phyloP scores from a whole-genome alignment of 2,797 vertebrate genomes.

The Galaxias olidus region DNA sequence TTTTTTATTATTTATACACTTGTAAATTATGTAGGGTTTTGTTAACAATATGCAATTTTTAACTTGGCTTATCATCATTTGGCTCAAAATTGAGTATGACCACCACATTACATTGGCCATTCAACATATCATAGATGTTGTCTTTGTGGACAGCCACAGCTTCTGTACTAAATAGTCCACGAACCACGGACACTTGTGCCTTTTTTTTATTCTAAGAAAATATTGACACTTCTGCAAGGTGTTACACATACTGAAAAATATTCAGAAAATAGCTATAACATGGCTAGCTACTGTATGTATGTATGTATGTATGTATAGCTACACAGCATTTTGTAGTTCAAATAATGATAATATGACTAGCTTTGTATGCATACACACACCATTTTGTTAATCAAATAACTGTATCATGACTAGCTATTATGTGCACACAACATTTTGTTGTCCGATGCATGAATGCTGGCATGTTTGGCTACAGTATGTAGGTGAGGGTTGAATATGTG shows the following conservation, averaged over 20 bases:
- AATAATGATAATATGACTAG: no score
- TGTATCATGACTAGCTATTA: no score
- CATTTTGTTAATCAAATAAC: no score
- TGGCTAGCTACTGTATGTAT: no score
- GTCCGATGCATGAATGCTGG: no score
- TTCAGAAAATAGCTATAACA: no score
- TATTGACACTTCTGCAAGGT: background rate
- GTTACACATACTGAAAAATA: no score
- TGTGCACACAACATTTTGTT: no score
- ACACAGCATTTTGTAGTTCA: no score
- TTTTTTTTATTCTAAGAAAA: constrained; percentile 48
- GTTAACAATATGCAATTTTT: constrained; percentile 22
- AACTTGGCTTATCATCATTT: constrained; percentile 23
- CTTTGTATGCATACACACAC: no score
- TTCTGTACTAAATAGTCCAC: constrained; percentile 63
- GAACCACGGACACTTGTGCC: constrained; percentile 73
- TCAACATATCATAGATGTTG: constrained; percentile 52
- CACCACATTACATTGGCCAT: constrained; percentile 41
- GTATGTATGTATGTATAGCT: no score
- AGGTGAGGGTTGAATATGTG: background rate
- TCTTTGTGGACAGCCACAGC: constrained; percentile 50
- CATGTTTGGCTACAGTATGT: constrained; percentile 5
- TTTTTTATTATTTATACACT: constrained; percentile 38
- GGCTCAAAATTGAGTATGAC: constrained; percentile 19
- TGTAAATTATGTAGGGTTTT: constrained; percentile 41